Percentiles rank a stretch among this genome's conserved stretches.
These are phyloP conservation scores for Drosophila atripex DNA, from an alignment of 2,888 invertebrate species.

Conservation along the genomic window DNA sequence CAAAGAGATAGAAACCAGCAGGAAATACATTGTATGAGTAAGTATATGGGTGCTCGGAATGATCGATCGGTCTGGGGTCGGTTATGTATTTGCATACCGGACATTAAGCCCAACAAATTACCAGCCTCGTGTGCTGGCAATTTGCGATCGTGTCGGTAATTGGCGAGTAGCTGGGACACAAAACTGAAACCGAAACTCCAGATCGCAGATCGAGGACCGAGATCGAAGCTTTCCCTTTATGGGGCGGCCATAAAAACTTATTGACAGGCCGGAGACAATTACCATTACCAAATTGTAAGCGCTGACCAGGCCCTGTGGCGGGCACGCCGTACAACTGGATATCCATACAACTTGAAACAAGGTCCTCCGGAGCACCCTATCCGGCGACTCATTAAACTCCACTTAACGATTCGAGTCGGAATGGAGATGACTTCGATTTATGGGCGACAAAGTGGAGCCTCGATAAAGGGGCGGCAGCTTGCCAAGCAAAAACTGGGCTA, in stretches of 20 bases:
- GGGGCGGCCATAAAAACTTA: slow-evolving; percentile 69
- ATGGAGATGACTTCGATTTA: slow-evolving; percentile 61
- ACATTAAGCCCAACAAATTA: slow-evolving; percentile 60
- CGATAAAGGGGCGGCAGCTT: slow-evolving; percentile 61
- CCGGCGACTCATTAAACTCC: slow-evolving; percentile 65
- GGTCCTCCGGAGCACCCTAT: slow-evolving; percentile 15
- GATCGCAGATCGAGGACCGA: slow-evolving; percentile 5
- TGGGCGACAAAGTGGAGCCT: slow-evolving; percentile 56
- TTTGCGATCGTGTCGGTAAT: slow-evolving; percentile 72
- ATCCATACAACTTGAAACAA: slow-evolving; percentile 6
- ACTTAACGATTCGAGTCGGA: slow-evolving; percentile 63
- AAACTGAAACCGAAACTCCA: slow-evolving; percentile 25
- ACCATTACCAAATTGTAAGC: slow-evolving; percentile 64
- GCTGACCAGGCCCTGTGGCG: slow-evolving; percentile 59
- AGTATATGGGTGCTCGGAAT: slow-evolving; percentile 20
- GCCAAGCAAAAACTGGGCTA: slow-evolving; percentile 69
- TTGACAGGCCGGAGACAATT: slow-evolving; percentile 72
- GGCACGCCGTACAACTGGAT: slow-evolving; percentile 54
- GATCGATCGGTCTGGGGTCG: slow-evolving; percentile 13
- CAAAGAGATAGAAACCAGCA: slow-evolving; percentile 6
- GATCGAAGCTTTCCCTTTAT: slow-evolving; percentile 56
- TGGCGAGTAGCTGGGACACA: slow-evolving; percentile 32
- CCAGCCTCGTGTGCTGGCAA: slow-evolving; percentile 44
- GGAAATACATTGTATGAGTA: slow-evolving; percentile 27
- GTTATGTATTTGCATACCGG: slow-evolving; percentile 54